Percentiles rank a stretch among this genome's conserved stretches.
Conservation (phyloP, 2,797 vertebrate species). For the Lates japonicus region DNA sequence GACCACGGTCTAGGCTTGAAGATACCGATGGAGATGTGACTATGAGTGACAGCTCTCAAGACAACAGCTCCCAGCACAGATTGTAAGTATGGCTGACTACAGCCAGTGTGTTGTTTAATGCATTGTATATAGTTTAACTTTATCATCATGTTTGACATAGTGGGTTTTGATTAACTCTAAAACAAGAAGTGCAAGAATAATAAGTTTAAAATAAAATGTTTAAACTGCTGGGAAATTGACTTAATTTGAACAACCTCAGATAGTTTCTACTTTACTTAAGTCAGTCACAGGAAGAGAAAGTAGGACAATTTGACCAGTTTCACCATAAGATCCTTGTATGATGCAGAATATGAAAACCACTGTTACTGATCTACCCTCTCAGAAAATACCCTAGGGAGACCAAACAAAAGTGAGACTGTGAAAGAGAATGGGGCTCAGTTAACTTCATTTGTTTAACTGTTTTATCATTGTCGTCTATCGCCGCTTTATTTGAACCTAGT, state of each 20-base stretch:
- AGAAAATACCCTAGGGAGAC: not conserved
- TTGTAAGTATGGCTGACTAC: constrained; percentile 74
- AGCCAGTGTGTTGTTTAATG: not conserved
- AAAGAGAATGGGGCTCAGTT: not conserved
- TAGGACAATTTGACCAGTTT: not conserved
- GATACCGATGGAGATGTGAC: constrained; percentile 87
- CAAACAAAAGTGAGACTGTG: constrained; percentile 11
- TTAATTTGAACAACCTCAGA: not conserved
- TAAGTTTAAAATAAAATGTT: not conserved
- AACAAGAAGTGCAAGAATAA: not conserved
- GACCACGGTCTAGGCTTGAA: constrained; percentile 81
- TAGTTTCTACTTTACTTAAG: too few relatives aligned
- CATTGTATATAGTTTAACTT: not conserved
- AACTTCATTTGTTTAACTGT: not conserved
- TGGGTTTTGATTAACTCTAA: not conserved
- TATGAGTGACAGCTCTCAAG: constrained; percentile 88
- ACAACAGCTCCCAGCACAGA: constrained; percentile 79
- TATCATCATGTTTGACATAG: not conserved
- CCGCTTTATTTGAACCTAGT: not conserved
- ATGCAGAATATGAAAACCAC: not conserved
- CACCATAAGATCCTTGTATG: not conserved
- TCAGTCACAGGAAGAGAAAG: not conserved
- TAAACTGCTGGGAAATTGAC: not conserved
- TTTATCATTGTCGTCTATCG: not conserved
- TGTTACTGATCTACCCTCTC: not conserved